These are phyloP conservation scores for Nautilus pompilius DNA, from an alignment of 1,140 invertebrate genomes.

Conservation along the genomic window DNA sequence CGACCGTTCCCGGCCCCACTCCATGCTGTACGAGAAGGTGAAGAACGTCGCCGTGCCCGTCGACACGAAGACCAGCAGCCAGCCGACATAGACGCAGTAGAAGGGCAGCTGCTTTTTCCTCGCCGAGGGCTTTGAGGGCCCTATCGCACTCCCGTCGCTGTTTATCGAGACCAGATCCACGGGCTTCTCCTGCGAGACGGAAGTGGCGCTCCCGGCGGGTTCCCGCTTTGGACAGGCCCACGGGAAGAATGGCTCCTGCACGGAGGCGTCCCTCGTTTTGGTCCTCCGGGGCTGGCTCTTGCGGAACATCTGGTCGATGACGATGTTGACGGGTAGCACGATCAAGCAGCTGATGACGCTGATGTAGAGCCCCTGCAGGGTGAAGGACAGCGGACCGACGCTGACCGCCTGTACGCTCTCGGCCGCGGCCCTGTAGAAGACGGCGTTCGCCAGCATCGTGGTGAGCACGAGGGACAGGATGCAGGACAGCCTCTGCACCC, in stretches of 20 bases:
- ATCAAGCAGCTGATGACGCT: constrained; percentile 42
- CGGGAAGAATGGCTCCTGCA: too few species aligned
- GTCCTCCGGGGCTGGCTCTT: constrained; percentile 29
- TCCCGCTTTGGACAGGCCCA: too few species aligned
- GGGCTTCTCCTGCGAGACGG: background rate
- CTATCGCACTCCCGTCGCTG: constrained; percentile 6
- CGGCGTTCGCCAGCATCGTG: constrained; percentile 53
- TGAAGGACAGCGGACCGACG: constrained; percentile 35
- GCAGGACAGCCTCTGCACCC: constrained; percentile 50
- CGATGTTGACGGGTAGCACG: constrained; percentile 43
- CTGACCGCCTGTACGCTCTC: constrained; percentile 14
- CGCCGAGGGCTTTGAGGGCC: constrained; percentile 4
- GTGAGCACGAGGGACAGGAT: constrained; percentile 48
- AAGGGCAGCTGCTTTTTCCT: constrained; percentile 22
- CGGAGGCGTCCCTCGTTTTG: constrained; percentile 21
- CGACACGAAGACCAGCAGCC: constrained; percentile 26
- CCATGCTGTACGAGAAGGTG: constrained; percentile 41
- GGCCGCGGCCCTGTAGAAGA: constrained; percentile 45
- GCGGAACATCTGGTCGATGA: constrained; percentile 43
- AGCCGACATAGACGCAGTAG: constrained; percentile 33
- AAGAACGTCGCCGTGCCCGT: constrained; percentile 29
- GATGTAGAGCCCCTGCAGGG: constrained; percentile 35
- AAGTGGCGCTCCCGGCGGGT: background rate
- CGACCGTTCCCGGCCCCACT: constrained; percentile 40
- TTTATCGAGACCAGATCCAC: background rate